phyloP scores from a whole-genome alignment of 2,113 vertebrate genomes.

The Anser cygnoides region DNA sequence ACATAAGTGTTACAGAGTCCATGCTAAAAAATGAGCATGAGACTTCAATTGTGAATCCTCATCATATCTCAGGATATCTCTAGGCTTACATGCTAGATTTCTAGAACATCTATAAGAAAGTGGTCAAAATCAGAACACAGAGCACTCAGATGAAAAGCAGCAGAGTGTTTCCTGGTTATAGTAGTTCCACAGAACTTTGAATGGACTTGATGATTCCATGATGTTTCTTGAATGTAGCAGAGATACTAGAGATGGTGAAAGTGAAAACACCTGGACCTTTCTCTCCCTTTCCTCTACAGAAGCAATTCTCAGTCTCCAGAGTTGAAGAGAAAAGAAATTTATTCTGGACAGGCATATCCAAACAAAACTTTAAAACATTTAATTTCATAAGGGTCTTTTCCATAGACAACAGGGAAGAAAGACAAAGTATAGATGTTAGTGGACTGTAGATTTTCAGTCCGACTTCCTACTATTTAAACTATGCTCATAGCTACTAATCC shows the following conservation, averaged over 20 bases:
- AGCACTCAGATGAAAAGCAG: background rate
- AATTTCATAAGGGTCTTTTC: background rate
- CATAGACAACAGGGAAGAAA: background rate
- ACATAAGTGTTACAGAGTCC: background rate
- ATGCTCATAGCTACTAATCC: conserved; percentile 32
- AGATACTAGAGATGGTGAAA: background rate
- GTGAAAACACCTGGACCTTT: background rate
- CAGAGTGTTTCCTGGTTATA: background rate
- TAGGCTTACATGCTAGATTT: background rate
- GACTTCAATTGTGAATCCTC: background rate
- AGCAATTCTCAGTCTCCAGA: background rate
- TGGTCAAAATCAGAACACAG: background rate
- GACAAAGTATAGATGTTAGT: background rate
- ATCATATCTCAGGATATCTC: background rate
- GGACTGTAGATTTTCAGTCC: background rate
- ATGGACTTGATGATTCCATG: background rate
- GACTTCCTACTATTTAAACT: background rate
- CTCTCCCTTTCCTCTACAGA: background rate
- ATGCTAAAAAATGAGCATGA: background rate
- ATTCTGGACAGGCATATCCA: background rate
- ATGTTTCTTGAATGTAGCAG: background rate
- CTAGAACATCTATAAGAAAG: background rate
- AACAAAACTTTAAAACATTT: background rate
- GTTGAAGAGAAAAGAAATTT: background rate
- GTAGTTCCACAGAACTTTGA: background rate